Percentiles rank a stretch among this genome's conserved stretches.
Conservation (phyloP, 2,797 vertebrate genomes). For the Channa striata region DNA sequence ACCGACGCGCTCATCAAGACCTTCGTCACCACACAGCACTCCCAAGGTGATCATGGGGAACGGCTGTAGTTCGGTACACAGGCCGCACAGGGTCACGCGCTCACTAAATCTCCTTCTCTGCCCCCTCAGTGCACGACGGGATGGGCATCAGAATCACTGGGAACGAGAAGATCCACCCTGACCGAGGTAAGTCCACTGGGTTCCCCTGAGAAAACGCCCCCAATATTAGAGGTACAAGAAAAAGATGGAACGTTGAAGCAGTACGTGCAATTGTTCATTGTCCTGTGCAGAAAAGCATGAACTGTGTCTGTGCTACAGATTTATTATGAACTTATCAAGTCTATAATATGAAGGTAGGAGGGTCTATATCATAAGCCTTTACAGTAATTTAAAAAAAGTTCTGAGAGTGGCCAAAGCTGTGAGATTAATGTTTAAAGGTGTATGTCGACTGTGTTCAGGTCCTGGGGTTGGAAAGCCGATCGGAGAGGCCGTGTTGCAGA, state of each 20-base stretch:
- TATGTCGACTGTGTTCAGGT: slow-evolving; percentile 77
- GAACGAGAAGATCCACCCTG: slow-evolving; percentile 92
- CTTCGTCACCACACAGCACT: slow-evolving; percentile 93
- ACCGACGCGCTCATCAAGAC: slow-evolving; percentile 97
- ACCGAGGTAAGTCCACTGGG: slow-evolving; percentile 86
- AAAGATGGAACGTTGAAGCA: too few species aligned
- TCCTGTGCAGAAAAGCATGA: too few species aligned
- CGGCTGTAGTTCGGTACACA: neutral
- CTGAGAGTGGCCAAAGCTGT: too few species aligned
- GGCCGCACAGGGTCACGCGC: accelerated
- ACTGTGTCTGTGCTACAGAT: too few species aligned
- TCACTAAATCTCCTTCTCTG: neutral
- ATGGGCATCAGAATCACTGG: slow-evolving; percentile 95
- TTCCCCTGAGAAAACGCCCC: neutral
- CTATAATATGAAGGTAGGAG: too few species aligned
- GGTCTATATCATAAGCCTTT: neutral
- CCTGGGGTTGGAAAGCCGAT: slow-evolving; percentile 92
- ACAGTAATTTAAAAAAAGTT: too few species aligned
- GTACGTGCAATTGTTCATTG: too few species aligned
- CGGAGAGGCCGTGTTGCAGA: slow-evolving; percentile 94
- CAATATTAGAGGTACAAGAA: too few species aligned
- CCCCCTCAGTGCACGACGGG: slow-evolving; percentile 91
- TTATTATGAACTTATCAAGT: too few species aligned
- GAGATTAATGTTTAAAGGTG: neutral
- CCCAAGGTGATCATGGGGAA: slow-evolving; percentile 87